Percentiles rank a stretch among this genome's conserved stretches.
phyloP scores from a whole-genome alignment of 2,797 vertebrate species.

The Chelon labrosus region DNA sequence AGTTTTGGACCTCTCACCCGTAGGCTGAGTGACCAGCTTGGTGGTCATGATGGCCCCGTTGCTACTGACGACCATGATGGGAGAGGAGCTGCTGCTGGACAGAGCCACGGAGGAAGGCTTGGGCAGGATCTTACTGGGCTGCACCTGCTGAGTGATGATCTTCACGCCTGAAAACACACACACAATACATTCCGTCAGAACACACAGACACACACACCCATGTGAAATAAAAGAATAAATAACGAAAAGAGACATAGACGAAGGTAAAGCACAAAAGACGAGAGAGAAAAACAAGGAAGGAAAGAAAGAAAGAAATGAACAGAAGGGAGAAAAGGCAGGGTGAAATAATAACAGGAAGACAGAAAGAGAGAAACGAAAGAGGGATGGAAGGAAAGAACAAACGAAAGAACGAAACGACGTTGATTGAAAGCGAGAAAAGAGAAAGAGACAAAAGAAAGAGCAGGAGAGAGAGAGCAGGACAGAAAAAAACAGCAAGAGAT shows the following conservation, averaged over 20 bases:
- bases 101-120: conserved; percentile 94
- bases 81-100: conserved; percentile 94
- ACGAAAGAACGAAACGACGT: too few species aligned
- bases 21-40: conserved; percentile 95
- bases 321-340: too few species aligned
- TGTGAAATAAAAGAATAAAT: too few species aligned
- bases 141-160: conserved; percentile 99
- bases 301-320: too few species aligned
- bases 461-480: background rate
- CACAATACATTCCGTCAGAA: background rate
- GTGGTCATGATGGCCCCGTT: conserved; percentile 99
- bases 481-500: too few species aligned
- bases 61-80: conserved; percentile 99
- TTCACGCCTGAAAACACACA: conserved; percentile 91
- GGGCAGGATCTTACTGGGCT: conserved; percentile 98
- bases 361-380: background rate
- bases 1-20: conserved; percentile 84
- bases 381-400: background rate
- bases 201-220: background rate
- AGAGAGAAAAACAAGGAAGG: too few species aligned
- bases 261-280: too few species aligned
- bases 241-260: too few species aligned
- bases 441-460: background rate
- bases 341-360: background rate
- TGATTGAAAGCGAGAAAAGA: too few species aligned